Evolutionary conservation across 1,140 invertebrate genomes (phyloP), one percentile per base, ranked within the genome.

Genomic region (Pantala flavescens): DNA sequence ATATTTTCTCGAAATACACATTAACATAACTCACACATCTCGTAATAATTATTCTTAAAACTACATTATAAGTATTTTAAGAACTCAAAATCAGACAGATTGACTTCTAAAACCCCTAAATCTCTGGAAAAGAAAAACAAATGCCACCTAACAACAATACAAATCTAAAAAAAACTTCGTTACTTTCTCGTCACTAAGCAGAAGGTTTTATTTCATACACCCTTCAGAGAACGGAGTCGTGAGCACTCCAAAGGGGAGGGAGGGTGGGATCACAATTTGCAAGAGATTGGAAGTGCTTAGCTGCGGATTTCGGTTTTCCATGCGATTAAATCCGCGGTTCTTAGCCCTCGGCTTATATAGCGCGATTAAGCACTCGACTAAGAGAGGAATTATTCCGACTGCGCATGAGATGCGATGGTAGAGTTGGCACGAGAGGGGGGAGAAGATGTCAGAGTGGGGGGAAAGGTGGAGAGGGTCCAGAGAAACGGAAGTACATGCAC

Each of bases 211-310:
- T 36, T 36, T n/a, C n/a, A n/a, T n/a, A n/a, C n/a, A 36, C 2
- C 28, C 28, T 5, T 5, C 2, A 36, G 28, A 36, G 2, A 36
- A 36, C 2, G 28, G 28, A 2, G 28, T 36, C 2, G 28, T 5
- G 28, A 36, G 28, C 3, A 5, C 28, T 2, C 9, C 28, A 36
- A 21, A 21, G 49, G 12, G n/a, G 49, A 63, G 5, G 49, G 12
- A 63, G 49, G 49, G 5, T 5, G 12, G 49, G 49, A 63, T 21
- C 49, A 21, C 49, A 63, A 21, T 63, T 21, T 63, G 49, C 49
- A 63, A 21, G 49, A 63, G 49, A 63, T 63, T 12, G 49, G 49
- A 63, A 63, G 49, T 63, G 49, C 49, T 63, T 63, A 63, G 49
- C n/a, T 63, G 49, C 2, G 49, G 49, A 63, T 63, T 63, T 63